Conservation (phyloP, 2,888 invertebrate species). For the Cordilura impudica region DNA sequence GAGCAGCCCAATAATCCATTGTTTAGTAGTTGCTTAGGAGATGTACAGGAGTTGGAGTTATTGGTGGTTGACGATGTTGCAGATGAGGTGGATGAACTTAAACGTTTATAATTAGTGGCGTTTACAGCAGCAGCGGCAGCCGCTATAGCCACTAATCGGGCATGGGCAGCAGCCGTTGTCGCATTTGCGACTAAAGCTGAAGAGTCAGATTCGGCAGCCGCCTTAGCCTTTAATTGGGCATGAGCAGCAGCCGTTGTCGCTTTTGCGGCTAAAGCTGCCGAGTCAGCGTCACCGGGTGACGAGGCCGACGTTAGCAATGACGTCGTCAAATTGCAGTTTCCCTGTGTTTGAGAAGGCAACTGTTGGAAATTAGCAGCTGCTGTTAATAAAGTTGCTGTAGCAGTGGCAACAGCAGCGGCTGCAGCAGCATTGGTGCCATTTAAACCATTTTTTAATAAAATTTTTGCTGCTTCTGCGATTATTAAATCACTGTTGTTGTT, state of each 20-base stretch:
- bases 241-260: conserved; percentile 60
- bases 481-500: conserved; percentile 67
- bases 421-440: conserved; percentile 70
- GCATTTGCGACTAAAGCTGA: conserved; percentile 25
- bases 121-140: conserved; percentile 63
- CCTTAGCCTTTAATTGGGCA: conserved; percentile 61
- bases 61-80: conserved; percentile 31
- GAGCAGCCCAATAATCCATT: conserved; percentile 58
- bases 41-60: conserved; percentile 37
- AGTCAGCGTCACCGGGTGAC: neutral
- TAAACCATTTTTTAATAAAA: conserved; percentile 73
- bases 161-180: conserved; percentile 61
- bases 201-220: conserved; percentile 39
- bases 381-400: conserved; percentile 65
- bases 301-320: neutral
- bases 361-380: conserved; percentile 68
- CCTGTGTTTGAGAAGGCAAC: conserved; percentile 64
- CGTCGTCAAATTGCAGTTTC: conserved; percentile 48
- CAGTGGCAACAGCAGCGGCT: conserved; percentile 66
- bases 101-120: conserved; percentile 61
- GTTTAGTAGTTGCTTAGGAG: conserved; percentile 43
- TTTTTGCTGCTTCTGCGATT: conserved; percentile 72
- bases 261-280: conserved; percentile 24
- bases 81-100: conserved; percentile 27
- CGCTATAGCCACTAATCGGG: conserved; percentile 62